Percentiles rank a stretch among this genome's conserved stretches.
These are phyloP conservation scores for Oreohelix idahoensis DNA, from an alignment of 1,140 invertebrate species.

Conservation along the genomic window DNA sequence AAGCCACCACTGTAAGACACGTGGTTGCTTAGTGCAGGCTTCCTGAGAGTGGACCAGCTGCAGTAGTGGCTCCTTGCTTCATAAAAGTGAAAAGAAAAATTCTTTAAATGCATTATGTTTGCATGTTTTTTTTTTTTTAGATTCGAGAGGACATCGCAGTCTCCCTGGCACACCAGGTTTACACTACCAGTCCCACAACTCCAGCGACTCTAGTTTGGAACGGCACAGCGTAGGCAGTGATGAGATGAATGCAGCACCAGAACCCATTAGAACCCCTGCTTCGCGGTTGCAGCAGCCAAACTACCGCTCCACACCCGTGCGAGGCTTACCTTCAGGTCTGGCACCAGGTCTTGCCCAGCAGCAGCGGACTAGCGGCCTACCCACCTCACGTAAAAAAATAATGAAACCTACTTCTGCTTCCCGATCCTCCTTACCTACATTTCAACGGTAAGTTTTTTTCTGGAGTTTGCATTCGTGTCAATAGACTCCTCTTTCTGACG, in stretches of 20 bases:
- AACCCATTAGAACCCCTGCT: constrained; percentile 6
- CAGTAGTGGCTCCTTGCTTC: no score
- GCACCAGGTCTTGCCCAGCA: constrained; percentile 9
- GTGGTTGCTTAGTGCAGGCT: no score
- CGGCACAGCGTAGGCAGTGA: constrained; percentile 33
- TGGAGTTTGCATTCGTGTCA: no score
- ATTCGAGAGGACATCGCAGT: constrained; percentile 16
- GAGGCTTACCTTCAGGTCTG: not conserved
- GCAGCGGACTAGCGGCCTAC: constrained; percentile 14
- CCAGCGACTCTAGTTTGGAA: constrained; percentile 34
- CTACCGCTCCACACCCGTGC: not conserved
- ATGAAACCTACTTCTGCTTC: not conserved
- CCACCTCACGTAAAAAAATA: constrained; percentile 12
- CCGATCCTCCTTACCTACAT: constrained; percentile 29
- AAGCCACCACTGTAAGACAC: no score
- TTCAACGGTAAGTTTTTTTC: constrained; percentile 2
- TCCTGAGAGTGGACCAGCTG: no score
- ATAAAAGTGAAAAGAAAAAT: no score
- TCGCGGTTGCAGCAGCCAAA: constrained; percentile 34
- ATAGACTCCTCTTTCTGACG: no score
- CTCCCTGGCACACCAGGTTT: not conserved
- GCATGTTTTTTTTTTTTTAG: not conserved
- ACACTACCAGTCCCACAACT: constrained; percentile 35
- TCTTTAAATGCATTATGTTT: not conserved
- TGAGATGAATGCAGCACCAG: constrained; percentile 34